Evolutionary conservation across 2,113 vertebrate genomes (phyloP).

Genomic region (Gorsachius goisagi): DNA sequence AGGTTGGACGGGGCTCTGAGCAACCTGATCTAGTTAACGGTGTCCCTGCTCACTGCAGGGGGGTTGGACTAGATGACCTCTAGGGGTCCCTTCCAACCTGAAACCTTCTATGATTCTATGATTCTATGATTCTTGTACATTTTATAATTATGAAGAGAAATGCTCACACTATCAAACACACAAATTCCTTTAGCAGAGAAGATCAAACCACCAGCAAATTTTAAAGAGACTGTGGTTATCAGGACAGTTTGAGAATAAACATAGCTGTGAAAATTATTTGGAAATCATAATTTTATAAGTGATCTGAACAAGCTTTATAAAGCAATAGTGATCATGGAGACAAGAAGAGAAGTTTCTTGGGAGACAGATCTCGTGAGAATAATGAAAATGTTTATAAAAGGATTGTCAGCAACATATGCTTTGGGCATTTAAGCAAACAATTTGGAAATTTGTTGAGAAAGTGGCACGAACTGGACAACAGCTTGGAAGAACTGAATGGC

Average conservation of each 20-base stretch:
- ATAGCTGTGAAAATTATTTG: neutral
- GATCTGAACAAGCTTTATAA: neutral
- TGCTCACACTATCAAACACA: neutral
- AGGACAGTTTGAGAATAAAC: neutral
- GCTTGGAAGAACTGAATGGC: neutral
- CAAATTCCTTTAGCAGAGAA: neutral
- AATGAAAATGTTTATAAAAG: neutral
- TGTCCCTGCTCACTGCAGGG: no score
- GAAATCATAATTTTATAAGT: neutral
- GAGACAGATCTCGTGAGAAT: neutral
- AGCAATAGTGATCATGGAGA: neutral
- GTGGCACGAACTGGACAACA: neutral
- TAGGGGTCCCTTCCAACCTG: no score
- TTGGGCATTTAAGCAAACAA: neutral
- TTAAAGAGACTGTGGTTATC: neutral
- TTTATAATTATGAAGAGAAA: neutral
- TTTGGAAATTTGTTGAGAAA: neutral
- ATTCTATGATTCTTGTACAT: neutral
- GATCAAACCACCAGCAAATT: neutral
- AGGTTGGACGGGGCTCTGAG: no score
- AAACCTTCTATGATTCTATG: no score
- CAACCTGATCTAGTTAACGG: no score
- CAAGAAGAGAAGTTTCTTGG: neutral
- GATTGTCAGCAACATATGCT: neutral
- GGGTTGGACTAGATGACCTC: no score